A percentile compares a stretch with the other conserved stretches of the same genome.
Evolutionary conservation across 2,888 invertebrate genomes (phyloP).

Genomic region (Acleris literana): DNA sequence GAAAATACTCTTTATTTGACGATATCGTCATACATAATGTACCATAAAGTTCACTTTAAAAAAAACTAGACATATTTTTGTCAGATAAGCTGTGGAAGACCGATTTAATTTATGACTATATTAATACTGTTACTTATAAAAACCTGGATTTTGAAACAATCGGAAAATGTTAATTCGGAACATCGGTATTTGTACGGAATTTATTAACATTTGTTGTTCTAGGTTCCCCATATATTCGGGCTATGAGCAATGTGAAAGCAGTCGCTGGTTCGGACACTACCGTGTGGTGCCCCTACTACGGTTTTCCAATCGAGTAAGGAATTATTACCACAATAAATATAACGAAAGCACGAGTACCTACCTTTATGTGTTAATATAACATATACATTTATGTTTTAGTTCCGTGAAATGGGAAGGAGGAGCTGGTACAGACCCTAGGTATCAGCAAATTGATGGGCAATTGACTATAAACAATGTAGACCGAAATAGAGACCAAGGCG

Average conservation of each 20-base stretch:
- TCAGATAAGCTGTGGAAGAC: too few species aligned
- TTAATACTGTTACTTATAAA: too few species aligned
- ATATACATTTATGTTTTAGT: conserved; percentile 55
- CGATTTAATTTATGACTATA: too few species aligned
- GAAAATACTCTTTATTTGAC: too few species aligned
- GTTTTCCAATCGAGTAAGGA: conserved; percentile 88
- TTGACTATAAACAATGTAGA: conserved; percentile 86
- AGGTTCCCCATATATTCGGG: conserved; percentile 90
- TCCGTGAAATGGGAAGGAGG: conserved; percentile 88
- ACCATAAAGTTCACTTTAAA: too few species aligned
- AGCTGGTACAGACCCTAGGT: conserved; percentile 76
- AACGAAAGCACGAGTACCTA: background rate
- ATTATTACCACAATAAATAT: background rate
- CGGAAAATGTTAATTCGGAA: too few species aligned
- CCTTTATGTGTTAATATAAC: background rate
- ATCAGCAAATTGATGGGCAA: conserved; percentile 82
- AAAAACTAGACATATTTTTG: too few species aligned
- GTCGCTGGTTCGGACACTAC: conserved; percentile 90
- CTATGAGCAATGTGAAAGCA: conserved; percentile 89
- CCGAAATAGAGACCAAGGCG: conserved; percentile 88
- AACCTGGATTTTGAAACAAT: too few species aligned
- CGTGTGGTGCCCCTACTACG: conserved; percentile 93
- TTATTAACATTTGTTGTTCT: conserved; percentile 43
- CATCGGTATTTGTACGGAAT: background rate
- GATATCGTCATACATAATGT: too few species aligned